Percentiles rank a stretch among this genome's conserved stretches.
phyloP scores from a whole-genome alignment of 1,140 invertebrate species.

The Bradynema listronoti region DNA sequence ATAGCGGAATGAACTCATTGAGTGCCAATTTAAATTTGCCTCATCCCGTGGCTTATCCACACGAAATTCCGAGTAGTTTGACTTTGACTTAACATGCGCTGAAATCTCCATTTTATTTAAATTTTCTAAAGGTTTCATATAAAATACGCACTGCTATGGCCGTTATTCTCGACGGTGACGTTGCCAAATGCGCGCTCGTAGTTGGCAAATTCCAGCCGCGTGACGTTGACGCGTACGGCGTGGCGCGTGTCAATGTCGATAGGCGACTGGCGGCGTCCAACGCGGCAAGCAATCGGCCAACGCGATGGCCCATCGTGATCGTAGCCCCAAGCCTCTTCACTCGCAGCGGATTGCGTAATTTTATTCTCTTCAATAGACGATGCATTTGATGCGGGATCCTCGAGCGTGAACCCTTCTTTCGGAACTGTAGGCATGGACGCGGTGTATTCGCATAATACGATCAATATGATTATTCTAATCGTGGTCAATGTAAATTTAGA shows the following conservation, averaged over 20 bases:
- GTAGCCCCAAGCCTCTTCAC: slow-evolving; percentile 44
- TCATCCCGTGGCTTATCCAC: too few species aligned
- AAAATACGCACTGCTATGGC: slow-evolving; percentile 19
- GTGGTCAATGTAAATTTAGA: too few species aligned
- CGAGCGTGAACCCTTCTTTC: too few species aligned
- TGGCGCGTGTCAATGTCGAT: slow-evolving; percentile 38
- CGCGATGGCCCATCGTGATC: slow-evolving; percentile 27
- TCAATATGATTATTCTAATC: too few species aligned
- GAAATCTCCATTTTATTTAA: background rate
- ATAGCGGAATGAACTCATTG: too few species aligned
- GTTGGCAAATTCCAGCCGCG: slow-evolving; percentile 15
- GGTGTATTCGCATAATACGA: too few species aligned
- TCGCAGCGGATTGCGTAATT: too few species aligned
- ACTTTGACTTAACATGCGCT: background rate
- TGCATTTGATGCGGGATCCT: too few species aligned
- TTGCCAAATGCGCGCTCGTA: slow-evolving; percentile 8
- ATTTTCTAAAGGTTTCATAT: background rate
- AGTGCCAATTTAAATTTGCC: too few species aligned
- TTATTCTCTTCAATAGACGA: too few species aligned
- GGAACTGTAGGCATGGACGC: too few species aligned
- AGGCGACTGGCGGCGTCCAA: slow-evolving; percentile 38
- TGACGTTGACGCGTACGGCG: slow-evolving; percentile 19
- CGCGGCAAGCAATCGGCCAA: slow-evolving; percentile 27
- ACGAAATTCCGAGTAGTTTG: too few species aligned
- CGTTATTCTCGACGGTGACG: background rate